A percentile compares a stretch with the other conserved stretches of the same genome.
Evolutionary conservation across 2,113 vertebrate species (phyloP).

Genomic region (Porphyrio hochstetteri): DNA sequence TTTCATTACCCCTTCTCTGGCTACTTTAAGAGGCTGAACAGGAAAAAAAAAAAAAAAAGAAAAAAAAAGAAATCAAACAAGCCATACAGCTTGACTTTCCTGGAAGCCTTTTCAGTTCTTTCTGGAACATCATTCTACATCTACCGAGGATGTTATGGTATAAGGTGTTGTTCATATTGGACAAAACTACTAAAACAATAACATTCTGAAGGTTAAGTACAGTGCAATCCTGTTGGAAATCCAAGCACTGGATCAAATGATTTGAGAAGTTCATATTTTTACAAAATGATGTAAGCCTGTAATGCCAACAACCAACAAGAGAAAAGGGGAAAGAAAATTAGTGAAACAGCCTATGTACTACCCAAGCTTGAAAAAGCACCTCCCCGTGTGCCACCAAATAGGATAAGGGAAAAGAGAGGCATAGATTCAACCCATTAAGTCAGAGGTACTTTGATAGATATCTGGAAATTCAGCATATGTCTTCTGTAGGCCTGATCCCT

Average conservation of each 20-base stretch:
- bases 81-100: conserved; percentile 35
- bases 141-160: conserved; percentile 48
- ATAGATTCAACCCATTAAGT: neutral
- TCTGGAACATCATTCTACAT: conserved; percentile 51
- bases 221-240: conserved; percentile 36
- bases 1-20: conserved; percentile 55
- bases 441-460: neutral
- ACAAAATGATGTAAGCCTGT: neutral
- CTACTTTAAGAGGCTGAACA: conserved; percentile 47
- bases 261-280: conserved; percentile 29
- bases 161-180: conserved; percentile 61
- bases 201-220: conserved; percentile 54
- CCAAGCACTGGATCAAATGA: neutral
- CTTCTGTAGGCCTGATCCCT: neutral
- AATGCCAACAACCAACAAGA: conserved; percentile 8
- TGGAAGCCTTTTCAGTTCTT: conserved; percentile 32
- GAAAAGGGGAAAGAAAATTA: neutral
- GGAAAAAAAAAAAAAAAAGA: neutral
- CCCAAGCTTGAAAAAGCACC: neutral
- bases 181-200: conserved; percentile 63
- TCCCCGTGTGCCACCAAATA: neutral
- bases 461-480: neutral
- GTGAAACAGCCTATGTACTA: neutral
- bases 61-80: conserved; percentile 24
- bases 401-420: neutral